Conservation (phyloP, 2,797 vertebrate genomes). For the Rhynchonycteris naso region DNA sequence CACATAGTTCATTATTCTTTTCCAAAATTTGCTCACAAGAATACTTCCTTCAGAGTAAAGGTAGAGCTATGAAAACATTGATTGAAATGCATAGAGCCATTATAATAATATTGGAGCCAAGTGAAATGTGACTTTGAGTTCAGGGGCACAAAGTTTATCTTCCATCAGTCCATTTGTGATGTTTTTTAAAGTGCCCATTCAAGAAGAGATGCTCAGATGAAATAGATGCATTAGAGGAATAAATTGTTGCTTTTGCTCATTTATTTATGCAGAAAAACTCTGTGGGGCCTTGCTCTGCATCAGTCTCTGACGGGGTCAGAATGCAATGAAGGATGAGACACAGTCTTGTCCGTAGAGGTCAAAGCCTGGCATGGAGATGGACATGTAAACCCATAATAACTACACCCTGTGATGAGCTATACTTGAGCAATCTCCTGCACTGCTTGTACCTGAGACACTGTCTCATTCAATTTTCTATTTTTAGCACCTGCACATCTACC, state of each 20-base stretch:
- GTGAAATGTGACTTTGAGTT: not conserved
- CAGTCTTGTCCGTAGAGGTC: not conserved
- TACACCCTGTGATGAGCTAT: not conserved
- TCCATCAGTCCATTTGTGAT: not conserved
- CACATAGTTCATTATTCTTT: conserved; percentile 28
- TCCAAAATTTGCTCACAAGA: not conserved
- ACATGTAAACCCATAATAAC: not conserved
- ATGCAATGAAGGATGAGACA: not conserved
- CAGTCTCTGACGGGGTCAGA: not conserved
- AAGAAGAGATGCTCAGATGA: not conserved
- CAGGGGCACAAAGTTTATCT: conserved; percentile 10
- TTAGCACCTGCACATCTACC: not conserved
- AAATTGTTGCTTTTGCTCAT: not conserved
- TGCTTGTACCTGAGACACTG: not conserved
- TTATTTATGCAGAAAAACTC: not conserved
- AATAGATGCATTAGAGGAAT: not conserved
- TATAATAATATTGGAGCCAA: not conserved
- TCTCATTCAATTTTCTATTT: not conserved
- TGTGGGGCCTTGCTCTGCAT: not conserved
- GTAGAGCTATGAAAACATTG: not conserved
- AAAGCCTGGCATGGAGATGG: not conserved
- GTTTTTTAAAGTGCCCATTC: not conserved
- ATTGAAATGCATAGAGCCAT: not conserved
- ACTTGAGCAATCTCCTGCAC: not conserved
- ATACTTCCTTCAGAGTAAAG: not conserved